phyloP scores from a whole-genome alignment of 2,797 vertebrate species.

The Sardinella longiceps region DNA sequence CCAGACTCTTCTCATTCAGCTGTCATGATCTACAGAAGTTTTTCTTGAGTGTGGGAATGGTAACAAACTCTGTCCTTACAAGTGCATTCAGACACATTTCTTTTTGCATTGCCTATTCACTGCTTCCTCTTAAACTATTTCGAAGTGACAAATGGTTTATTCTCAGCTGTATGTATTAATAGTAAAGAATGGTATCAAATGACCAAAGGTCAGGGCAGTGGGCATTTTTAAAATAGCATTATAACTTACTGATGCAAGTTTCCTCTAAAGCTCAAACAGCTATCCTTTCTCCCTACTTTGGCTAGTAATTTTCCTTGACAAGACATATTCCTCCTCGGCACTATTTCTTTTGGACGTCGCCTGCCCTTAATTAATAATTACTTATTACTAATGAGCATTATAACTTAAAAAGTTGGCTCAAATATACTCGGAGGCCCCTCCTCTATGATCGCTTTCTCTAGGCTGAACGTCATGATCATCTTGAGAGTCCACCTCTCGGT shows the following conservation, averaged over 20 bases:
- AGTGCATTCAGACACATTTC: too few relatives aligned
- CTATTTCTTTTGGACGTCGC: too few relatives aligned
- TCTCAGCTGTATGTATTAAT: slow-evolving; percentile 29
- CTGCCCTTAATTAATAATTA: too few relatives aligned
- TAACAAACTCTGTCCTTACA: too few relatives aligned
- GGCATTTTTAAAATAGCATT: slow-evolving; percentile 8
- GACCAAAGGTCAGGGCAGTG: slow-evolving; percentile 18
- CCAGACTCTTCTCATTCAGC: not conserved
- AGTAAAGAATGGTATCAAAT: slow-evolving; percentile 34
- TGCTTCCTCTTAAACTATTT: not conserved
- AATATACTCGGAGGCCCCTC: not conserved
- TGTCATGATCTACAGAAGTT: not conserved
- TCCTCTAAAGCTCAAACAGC: not conserved
- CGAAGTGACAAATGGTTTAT: slow-evolving; percentile 30
- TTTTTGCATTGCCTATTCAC: not conserved
- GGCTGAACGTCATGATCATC: slow-evolving; percentile 24
- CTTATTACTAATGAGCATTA: not conserved
- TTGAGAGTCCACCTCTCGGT: slow-evolving; percentile 22
- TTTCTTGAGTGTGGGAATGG: not conserved
- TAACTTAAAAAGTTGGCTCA: not conserved
- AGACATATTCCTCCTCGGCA: not conserved
- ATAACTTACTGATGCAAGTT: not conserved
- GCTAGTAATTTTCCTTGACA: not conserved
- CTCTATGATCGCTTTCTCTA: slow-evolving; percentile 2
- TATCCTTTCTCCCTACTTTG: not conserved